Evolutionary conservation across 2,113 vertebrate genomes (phyloP).

Genomic region (Carollia perspicillata): DNA sequence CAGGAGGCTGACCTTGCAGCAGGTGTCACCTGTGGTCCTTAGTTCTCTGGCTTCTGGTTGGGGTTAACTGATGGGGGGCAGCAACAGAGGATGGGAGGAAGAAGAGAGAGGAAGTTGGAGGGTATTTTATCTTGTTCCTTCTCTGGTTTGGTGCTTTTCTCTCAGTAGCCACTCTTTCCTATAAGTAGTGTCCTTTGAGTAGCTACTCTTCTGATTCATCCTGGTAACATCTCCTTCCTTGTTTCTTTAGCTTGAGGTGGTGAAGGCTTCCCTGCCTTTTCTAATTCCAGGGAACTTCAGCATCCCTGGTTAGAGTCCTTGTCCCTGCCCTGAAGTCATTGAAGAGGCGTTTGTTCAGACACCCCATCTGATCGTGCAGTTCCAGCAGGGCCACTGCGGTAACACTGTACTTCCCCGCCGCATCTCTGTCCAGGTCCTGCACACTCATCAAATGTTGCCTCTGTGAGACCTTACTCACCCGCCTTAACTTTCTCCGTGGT

Average conservation of each 20-base stretch:
- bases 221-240: neutral
- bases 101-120: neutral
- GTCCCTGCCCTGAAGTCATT: neutral
- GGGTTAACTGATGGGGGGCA: neutral
- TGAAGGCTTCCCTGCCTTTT: neutral
- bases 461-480: neutral
- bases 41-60: neutral
- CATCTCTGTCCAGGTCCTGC: neutral
- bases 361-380: neutral
- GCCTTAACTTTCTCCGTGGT: neutral
- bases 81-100: neutral
- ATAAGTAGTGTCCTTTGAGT: neutral
- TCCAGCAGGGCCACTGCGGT: neutral
- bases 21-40: neutral
- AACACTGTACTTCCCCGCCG: neutral
- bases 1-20: neutral
- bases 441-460: neutral
- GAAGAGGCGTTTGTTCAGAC: neutral
- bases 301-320: slow-evolving; percentile 11
- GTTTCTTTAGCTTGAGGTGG: neutral
- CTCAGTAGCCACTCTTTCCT: neutral
- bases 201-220: neutral
- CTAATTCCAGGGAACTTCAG: neutral
- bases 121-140: neutral
- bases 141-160: neutral